Percentiles rank a stretch among this genome's conserved stretches.
These are phyloP conservation scores for Diarsia rubi DNA, from an alignment of 2,888 invertebrate species.

Conservation along the genomic window DNA sequence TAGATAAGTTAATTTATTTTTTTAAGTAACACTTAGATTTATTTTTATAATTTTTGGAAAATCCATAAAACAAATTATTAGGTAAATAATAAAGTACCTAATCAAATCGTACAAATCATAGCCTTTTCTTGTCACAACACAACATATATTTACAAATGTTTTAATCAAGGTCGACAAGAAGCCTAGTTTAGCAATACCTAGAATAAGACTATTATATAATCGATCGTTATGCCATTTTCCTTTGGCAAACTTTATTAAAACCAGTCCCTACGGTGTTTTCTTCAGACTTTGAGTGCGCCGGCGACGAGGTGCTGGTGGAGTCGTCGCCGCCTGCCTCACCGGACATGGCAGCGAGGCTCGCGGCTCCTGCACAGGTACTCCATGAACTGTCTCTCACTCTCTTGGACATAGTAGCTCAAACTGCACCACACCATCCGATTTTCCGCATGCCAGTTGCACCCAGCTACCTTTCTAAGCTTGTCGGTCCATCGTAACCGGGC, in stretches of 20 bases:
- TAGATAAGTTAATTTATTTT: too few relatives aligned
- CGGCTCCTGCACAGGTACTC: slow-evolving; percentile 84
- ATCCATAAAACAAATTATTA: neutral
- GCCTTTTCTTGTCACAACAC: neutral
- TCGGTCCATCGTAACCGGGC: neutral
- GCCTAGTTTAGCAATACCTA: slow-evolving; percentile 16
- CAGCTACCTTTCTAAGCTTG: neutral
- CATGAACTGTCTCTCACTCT: neutral
- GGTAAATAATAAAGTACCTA: neutral
- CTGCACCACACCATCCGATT: neutral
- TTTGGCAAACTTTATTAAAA: slow-evolving; percentile 33
- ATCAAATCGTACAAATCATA: neutral
- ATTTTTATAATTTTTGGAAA: neutral
- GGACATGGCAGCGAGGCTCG: slow-evolving; percentile 87
- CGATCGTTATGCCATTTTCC: slow-evolving; percentile 20
- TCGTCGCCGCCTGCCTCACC: slow-evolving; percentile 88
- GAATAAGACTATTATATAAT: slow-evolving; percentile 18
- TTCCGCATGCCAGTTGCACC: neutral
- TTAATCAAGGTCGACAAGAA: slow-evolving; percentile 33
- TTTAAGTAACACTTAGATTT: too few relatives aligned
- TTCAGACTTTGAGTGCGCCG: slow-evolving; percentile 90
- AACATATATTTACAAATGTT: slow-evolving; percentile 1
- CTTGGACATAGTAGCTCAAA: neutral
- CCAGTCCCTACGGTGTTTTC: slow-evolving; percentile 49
- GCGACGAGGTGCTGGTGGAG: slow-evolving; percentile 89